phyloP scores from a whole-genome alignment of 2,113 vertebrate species.

The Eptesicus fuscus region DNA sequence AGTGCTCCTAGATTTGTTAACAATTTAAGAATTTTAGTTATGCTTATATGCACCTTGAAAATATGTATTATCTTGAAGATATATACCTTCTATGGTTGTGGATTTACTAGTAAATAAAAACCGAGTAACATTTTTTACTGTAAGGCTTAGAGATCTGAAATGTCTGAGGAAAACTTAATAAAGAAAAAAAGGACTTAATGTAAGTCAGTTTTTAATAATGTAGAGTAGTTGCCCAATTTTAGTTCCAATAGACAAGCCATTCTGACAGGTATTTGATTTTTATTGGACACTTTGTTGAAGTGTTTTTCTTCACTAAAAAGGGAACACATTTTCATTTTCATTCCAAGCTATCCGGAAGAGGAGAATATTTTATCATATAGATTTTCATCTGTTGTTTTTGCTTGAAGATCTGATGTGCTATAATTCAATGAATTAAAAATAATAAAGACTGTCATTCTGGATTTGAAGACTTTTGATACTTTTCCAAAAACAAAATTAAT shows the following conservation, averaged over 20 bases:
- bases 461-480: slow-evolving; percentile 67
- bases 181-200: slow-evolving; percentile 15
- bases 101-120: slow-evolving; percentile 62
- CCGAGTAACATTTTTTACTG: slow-evolving; percentile 26
- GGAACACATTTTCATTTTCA: slow-evolving; percentile 64
- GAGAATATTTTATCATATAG: slow-evolving; percentile 44
- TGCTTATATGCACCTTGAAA: slow-evolving; percentile 53
- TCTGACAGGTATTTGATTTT: slow-evolving; percentile 47
- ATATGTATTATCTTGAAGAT: slow-evolving; percentile 52
- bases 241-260: slow-evolving; percentile 47
- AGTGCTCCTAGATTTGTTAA: slow-evolving; percentile 45
- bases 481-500: slow-evolving; percentile 65
- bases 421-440: slow-evolving; percentile 61
- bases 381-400: slow-evolving; percentile 47
- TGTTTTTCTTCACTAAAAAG: slow-evolving; percentile 7
- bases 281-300: slow-evolving; percentile 27
- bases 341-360: slow-evolving; percentile 61
- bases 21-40: slow-evolving; percentile 57
- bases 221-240: slow-evolving; percentile 58
- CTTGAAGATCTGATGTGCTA: slow-evolving; percentile 56
- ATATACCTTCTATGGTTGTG: slow-evolving; percentile 24
- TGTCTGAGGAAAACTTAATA: slow-evolving; percentile 36
- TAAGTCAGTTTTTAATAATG: slow-evolving; percentile 45
- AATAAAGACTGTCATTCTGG: slow-evolving; percentile 60
- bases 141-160: slow-evolving; percentile 47